phyloP scores from a whole-genome alignment of 2,797 vertebrate species.

The Diglossa cyanea region DNA sequence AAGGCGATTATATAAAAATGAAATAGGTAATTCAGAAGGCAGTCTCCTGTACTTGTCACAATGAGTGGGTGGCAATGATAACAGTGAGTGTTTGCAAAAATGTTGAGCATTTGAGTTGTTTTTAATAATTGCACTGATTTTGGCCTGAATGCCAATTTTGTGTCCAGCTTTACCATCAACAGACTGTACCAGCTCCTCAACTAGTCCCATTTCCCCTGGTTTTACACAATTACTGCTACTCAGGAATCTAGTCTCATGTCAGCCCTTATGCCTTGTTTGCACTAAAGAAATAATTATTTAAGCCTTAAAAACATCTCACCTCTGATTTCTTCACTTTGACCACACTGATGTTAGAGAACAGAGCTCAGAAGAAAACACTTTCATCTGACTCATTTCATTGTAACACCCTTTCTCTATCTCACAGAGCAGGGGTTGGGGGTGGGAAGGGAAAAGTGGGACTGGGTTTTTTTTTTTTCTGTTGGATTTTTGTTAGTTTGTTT shows the following conservation, averaged over 20 bases:
- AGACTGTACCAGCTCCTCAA: background rate
- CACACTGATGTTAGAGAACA: background rate
- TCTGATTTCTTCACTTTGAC: background rate
- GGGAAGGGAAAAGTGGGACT: rapidly evolving
- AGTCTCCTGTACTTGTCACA: background rate
- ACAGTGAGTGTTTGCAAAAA: background rate
- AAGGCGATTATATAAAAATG: background rate
- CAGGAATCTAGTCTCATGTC: background rate
- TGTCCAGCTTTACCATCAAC: background rate
- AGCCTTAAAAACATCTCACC: background rate
- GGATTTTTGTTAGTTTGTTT: background rate
- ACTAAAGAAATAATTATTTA: background rate
- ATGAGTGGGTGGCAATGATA: rapidly evolving
- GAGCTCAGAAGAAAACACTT: background rate
- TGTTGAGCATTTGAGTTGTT: rapidly evolving
- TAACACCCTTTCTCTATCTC: background rate
- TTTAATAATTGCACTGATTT: background rate
- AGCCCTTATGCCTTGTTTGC: background rate
- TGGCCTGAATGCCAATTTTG: background rate
- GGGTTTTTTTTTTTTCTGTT: background rate
- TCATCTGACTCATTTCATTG: background rate
- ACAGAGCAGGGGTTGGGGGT: rapidly evolving
- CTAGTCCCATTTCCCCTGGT: background rate
- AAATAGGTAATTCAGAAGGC: background rate
- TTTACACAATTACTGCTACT: background rate